Evolutionary conservation across 2,888 invertebrate genomes (phyloP).

Genomic region (Daptonema setosum): DNA sequence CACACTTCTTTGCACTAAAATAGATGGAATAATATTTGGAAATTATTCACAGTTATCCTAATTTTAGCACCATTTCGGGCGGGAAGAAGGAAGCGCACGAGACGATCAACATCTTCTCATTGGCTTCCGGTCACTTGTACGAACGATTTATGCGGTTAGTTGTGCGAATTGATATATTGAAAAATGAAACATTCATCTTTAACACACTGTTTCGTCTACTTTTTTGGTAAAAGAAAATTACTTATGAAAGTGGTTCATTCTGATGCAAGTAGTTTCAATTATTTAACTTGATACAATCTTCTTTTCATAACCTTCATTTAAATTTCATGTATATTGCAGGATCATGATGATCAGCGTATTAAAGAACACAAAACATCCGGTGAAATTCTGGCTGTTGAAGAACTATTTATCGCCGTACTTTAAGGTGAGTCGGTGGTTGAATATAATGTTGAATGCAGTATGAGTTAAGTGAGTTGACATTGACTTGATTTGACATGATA

Average conservation of each 20-base stretch:
- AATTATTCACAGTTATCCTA: no score
- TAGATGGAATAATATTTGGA: no score
- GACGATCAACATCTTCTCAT: slow-evolving; percentile 75
- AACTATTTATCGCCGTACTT: slow-evolving; percentile 92
- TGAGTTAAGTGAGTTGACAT: background rate
- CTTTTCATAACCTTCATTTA: background rate
- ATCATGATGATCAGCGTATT: slow-evolving; percentile 97
- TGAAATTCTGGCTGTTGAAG: slow-evolving; percentile 98
- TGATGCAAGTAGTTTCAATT: no score
- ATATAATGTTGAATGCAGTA: slow-evolving; percentile 3
- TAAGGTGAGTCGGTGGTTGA: no score
- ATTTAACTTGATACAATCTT: no score
- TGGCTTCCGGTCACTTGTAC: slow-evolving; percentile 93
- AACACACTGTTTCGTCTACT: no score
- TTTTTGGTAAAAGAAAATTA: no score
- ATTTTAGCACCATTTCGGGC: background rate
- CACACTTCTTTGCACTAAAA: no score
- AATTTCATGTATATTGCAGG: slow-evolving; percentile 32
- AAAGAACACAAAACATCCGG: slow-evolving; percentile 72
- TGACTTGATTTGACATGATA: background rate
- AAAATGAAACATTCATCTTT: no score
- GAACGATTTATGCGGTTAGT: slow-evolving; percentile 54
- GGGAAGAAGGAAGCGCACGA: slow-evolving; percentile 28
- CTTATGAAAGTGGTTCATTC: no score
- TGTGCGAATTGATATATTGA: no score